Evolutionary conservation across 2,797 vertebrate genomes (phyloP).

Genomic region (Sphaeramia orbicularis): DNA sequence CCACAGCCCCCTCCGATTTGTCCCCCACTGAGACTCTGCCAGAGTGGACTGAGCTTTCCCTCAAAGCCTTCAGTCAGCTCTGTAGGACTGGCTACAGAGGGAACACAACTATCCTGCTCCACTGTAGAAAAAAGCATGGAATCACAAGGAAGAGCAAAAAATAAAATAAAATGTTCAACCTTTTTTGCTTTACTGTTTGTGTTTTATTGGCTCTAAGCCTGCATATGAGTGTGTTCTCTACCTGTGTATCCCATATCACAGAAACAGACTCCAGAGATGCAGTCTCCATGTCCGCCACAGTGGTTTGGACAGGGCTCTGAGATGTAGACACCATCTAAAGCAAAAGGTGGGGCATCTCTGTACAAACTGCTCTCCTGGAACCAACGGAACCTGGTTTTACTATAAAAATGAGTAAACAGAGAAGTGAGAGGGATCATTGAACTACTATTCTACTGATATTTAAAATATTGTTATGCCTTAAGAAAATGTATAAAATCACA

Average conservation of each 20-base stretch:
- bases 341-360: constrained; percentile 91
- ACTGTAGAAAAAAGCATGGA: constrained; percentile 79
- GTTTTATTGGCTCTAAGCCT: not conserved
- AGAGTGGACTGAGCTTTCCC: constrained; percentile 95
- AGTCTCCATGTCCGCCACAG: constrained; percentile 96
- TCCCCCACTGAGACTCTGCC: constrained; percentile 94
- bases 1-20: constrained; percentile 94
- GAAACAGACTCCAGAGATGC: constrained; percentile 97
- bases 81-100: constrained; percentile 89
- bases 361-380: constrained; percentile 95
- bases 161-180: not conserved
- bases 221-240: constrained; percentile 55
- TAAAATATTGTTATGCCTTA: not conserved
- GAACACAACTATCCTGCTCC: constrained; percentile 94
- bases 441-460: not conserved
- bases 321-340: constrained; percentile 96
- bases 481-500: not conserved
- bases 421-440: not conserved
- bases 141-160: not conserved
- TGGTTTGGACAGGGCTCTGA: constrained; percentile 96
- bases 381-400: constrained; percentile 98
- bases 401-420: constrained; percentile 65
- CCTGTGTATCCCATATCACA: constrained; percentile 98
- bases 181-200: not conserved
- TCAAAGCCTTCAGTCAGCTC: constrained; percentile 98